phyloP scores from a whole-genome alignment of 2,888 invertebrate species.

The Athrips mouffetella region DNA sequence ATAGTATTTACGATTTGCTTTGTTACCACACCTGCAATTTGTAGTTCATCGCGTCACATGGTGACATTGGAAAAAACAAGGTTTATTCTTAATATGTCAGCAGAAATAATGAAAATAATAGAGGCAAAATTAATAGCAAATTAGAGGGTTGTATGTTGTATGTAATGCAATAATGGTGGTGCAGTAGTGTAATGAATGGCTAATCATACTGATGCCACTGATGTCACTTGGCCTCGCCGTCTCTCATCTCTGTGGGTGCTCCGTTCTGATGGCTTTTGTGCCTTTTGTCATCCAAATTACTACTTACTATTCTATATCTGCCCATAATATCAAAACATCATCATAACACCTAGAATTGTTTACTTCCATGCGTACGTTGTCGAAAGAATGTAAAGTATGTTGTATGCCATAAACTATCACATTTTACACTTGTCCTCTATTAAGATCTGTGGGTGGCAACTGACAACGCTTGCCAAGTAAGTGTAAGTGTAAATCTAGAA shows the following conservation, averaged over 20 bases:
- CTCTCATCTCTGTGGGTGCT: slow-evolving; percentile 8
- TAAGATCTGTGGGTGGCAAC: no score
- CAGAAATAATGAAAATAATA: slow-evolving; percentile 73
- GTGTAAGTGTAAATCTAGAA: no score
- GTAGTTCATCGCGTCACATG: slow-evolving; percentile 42
- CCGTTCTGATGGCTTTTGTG: slow-evolving; percentile 15
- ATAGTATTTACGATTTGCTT: slow-evolving; percentile 39
- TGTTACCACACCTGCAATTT: slow-evolving; percentile 64
- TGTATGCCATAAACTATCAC: no score
- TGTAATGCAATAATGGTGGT: slow-evolving; percentile 67
- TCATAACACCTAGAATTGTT: slow-evolving; percentile 6
- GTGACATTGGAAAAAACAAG: slow-evolving; percentile 69
- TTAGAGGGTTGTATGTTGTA: slow-evolving; percentile 72
- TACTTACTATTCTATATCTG: slow-evolving; percentile 14
- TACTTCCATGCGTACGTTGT: slow-evolving; percentile 18
- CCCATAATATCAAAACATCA: slow-evolving; percentile 5
- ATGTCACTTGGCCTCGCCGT: slow-evolving; percentile 34
- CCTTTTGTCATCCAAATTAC: slow-evolving; percentile 38
- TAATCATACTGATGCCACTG: slow-evolving; percentile 54
- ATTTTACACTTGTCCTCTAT: no score
- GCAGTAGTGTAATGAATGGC: slow-evolving; percentile 36
- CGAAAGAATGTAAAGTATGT: no score
- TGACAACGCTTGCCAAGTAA: no score
- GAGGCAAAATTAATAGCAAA: slow-evolving; percentile 71
- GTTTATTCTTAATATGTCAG: slow-evolving; percentile 64